Percentiles rank a stretch among this genome's conserved stretches.
phyloP scores from a whole-genome alignment of 2,113 vertebrate species.

The Dicaeum eximium region DNA sequence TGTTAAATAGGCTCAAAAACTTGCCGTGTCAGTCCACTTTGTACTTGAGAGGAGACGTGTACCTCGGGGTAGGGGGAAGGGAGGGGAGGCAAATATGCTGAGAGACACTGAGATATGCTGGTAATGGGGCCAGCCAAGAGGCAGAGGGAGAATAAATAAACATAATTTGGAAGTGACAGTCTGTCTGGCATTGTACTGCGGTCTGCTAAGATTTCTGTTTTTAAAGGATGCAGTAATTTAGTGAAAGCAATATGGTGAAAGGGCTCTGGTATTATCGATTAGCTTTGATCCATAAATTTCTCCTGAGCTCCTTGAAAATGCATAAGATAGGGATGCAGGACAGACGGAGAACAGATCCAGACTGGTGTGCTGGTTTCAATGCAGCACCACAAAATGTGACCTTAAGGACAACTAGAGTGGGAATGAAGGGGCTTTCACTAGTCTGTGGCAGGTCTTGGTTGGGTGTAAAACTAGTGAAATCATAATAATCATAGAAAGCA shows the following conservation, averaged over 20 bases:
- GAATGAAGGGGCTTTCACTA: background rate
- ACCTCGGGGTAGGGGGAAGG: background rate
- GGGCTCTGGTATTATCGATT: background rate
- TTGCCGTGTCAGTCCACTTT: conserved; percentile 18
- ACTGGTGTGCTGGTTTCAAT: fast-evolving
- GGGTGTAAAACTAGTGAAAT: background rate
- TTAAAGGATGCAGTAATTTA: conserved; percentile 20
- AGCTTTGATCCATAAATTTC: conserved; percentile 11
- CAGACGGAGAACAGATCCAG: fast-evolving
- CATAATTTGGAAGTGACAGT: conserved; percentile 47
- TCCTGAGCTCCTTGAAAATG: background rate
- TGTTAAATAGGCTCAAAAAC: conserved; percentile 50
- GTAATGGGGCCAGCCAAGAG: conserved; percentile 49
- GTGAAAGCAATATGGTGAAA: conserved; percentile 26
- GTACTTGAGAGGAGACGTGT: conserved; percentile 34
- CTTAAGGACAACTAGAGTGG: background rate
- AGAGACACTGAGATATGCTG: conserved; percentile 47
- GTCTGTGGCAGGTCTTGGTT: background rate
- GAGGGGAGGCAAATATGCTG: conserved; percentile 22
- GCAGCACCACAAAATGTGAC: background rate
- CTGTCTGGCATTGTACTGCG: conserved; percentile 19
- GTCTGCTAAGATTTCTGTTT: conserved; percentile 23
- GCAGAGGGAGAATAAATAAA: conserved; percentile 61
- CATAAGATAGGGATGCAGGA: background rate
- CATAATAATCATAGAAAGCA: background rate